Evolutionary conservation across 2,888 invertebrate genomes (phyloP), one percentile per base, ranked within the genome.

Genomic region (Pycnomerus fuliginosus): DNA sequence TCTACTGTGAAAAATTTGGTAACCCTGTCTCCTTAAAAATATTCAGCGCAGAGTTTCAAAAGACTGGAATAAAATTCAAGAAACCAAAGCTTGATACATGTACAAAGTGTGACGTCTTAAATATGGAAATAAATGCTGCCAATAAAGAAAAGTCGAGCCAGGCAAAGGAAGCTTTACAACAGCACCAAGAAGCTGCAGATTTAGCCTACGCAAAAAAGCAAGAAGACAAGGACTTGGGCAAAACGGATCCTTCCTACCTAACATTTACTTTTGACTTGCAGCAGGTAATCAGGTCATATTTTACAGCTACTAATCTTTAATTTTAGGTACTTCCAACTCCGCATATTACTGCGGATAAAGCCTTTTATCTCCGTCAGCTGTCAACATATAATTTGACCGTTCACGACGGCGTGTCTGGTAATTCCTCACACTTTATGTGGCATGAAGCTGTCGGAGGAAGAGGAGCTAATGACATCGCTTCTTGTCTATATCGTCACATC

Each of bases 351-450:
- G 15, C 16, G 1, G 22, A 10, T 3, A 33, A 15, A 2, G 27
- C 33, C 2, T 55, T 36, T 28, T 55, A 50, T 30, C 16, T 11
- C n/a, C 16, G 43, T 5, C 46, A 45, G 24, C 12, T 50, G 1
- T 36, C 33, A 15, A 48, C 32, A 5, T 50, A 48, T 15, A 51
- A 49, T 17, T 28, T 50, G 5, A 46, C 41, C 3, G 34, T 46
- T n/a, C 47, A 47, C 24, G 16, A 42, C 7, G 34, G 42, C n/a
- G 2, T 10, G 3, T 15, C 33, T 13, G 32, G 30, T 15, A 27
- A 34, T 7, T 35, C 28, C 2, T 17, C 3, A 10, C 55, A 56
- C 32, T 60, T 42, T 38, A 52, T 58, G 48, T 60, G 56, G 58
- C 44, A 43, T 23, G 43, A 42, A 15, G 28, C 31, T 3, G 36